Conservation (phyloP, 2,888 invertebrate genomes). For the Globia sparganii region DNA sequence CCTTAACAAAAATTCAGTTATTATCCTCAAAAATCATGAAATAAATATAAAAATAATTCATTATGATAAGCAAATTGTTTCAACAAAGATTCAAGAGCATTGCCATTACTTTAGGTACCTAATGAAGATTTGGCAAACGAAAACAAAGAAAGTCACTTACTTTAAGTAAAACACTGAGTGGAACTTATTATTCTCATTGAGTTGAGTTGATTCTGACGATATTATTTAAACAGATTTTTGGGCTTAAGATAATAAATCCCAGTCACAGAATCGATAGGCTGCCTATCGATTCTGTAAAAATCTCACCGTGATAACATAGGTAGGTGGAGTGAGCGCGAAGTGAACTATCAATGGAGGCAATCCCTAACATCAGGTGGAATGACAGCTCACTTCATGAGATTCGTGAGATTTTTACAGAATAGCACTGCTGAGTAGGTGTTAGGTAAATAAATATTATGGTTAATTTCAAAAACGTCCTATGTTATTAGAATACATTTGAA, state of each 20-base stretch:
- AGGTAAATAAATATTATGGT: neutral
- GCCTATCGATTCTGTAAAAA: too few species aligned
- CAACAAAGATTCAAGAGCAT: conserved; percentile 27
- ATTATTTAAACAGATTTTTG: neutral
- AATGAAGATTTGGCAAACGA: conserved; percentile 16
- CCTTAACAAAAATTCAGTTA: neutral
- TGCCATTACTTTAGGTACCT: conserved; percentile 9
- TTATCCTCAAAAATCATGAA: neutral
- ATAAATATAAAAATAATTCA: conserved; percentile 41
- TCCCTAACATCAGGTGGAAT: too few species aligned
- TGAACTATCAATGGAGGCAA: too few species aligned
- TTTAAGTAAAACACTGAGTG: conserved; percentile 30
- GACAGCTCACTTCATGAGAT: too few species aligned
- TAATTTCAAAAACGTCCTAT: neutral
- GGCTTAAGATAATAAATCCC: neutral
- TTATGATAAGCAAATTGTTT: conserved; percentile 29
- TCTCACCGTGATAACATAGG: too few species aligned
- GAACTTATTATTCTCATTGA: conserved; percentile 25
- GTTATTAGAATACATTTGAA: neutral
- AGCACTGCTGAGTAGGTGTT: neutral
- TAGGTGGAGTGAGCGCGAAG: too few species aligned
- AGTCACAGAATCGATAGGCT: too few species aligned
- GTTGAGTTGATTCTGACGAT: neutral
- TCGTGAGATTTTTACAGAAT: too few species aligned
- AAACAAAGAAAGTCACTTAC: conserved; percentile 54